Evolutionary conservation across 1,140 invertebrate species (phyloP), one percentile per base, ranked within the genome.

Genomic region (Leptestheria dahalacensis): DNA sequence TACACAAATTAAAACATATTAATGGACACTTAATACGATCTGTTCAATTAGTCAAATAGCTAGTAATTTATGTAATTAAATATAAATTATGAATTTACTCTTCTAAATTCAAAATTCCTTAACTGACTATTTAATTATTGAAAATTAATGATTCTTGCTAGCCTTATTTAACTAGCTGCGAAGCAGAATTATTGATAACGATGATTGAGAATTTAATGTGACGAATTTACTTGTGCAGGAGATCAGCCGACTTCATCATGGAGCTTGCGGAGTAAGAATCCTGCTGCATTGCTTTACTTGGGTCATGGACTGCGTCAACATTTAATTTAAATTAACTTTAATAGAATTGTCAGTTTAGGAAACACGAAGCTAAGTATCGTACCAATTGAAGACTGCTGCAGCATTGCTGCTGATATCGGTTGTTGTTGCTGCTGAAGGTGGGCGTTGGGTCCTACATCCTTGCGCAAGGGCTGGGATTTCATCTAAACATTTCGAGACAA

Each of bases 321-420:
- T 21, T 21, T 24, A 51, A 51, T 51, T 9, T 12, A 18, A 24
- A 26, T 24, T 11, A 1, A 1, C 10, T 54, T 54, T 26, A 54
- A 54, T 26, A 21, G 4, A 54, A 54, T 26, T n/a, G 48, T 15
- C 20, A 9, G 4, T n/a, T 26, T 6, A 2, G 28, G 15, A 23
- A 26, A 54, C 11, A n/a, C 18, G 28, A 21, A 29, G 18, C 11
- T 12, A 6, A 4, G 4, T 9, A 4, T 29, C 4, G 2, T 29
- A 55, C 53, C 53, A 29, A 55, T 55, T 0, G 53, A 55, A 12
- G 53, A 55, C 20, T 55, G 53, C 20, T 55, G 53, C 3, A 55
- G 53, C 11, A 55, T 4, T 3, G 50, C 2, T 3, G 53, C 53
- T 11, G 53, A 55, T 3, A 33, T 24, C 26, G 53, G 26, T n/a